Conservation (phyloP, 2,888 invertebrate species). For the Tiliacea aurago region DNA sequence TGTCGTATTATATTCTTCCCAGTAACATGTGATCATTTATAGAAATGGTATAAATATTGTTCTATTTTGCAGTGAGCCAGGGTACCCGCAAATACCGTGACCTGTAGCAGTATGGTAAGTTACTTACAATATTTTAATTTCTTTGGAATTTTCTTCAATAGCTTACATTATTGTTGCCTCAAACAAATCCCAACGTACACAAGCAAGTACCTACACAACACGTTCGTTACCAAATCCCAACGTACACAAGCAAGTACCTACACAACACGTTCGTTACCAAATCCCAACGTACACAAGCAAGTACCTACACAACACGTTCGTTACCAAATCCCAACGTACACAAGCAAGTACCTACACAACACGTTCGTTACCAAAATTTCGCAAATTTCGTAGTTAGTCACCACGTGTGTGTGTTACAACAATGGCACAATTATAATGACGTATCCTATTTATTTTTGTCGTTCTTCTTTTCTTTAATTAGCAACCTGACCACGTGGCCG, state of each 20-base stretch:
- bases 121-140: neutral
- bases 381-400: neutral
- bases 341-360: neutral
- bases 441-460: neutral
- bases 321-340: too few relatives aligned
- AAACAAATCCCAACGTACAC: neutral
- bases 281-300: too few relatives aligned
- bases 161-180: too few relatives aligned
- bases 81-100: constrained; percentile 73
- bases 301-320: neutral
- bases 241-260: too few relatives aligned
- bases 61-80: constrained; percentile 81
- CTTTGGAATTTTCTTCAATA: neutral
- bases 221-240: too few relatives aligned
- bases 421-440: neutral
- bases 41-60: neutral
- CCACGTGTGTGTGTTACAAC: neutral
- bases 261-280: too few relatives aligned
- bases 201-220: neutral
- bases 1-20: neutral
- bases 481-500: neutral
- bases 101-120: constrained; percentile 80
- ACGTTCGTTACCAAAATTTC: neutral
- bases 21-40: neutral
- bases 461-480: neutral